Evolutionary conservation across 2,888 invertebrate species (phyloP).

Genomic region (Ryuthela nishihirai): DNA sequence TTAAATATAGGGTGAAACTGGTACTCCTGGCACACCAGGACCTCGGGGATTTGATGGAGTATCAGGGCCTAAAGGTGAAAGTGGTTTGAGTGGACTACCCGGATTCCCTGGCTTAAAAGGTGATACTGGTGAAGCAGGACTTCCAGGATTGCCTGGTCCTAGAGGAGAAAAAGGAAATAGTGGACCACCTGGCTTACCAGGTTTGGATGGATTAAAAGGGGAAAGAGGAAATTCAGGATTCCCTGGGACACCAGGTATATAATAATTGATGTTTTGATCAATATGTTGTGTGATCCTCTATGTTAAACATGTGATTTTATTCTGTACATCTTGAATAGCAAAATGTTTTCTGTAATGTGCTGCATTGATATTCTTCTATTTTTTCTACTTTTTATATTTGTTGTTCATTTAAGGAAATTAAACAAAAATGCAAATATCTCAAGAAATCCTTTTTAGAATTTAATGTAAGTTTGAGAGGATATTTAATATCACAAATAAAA

Average conservation of each 20-base stretch:
- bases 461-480: too few relatives aligned
- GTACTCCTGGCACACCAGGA: constrained; percentile 24
- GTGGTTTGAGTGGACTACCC: constrained; percentile 38
- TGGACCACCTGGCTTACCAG: constrained; percentile 59
- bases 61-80: constrained; percentile 55
- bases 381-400: too few relatives aligned
- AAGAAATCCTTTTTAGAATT: too few relatives aligned
- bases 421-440: too few relatives aligned
- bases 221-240: constrained; percentile 58
- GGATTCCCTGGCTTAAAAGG: constrained; percentile 37
- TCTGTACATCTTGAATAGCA: too few relatives aligned
- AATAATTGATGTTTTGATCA: background rate
- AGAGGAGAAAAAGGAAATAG: constrained; percentile 63
- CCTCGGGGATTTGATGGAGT: constrained; percentile 10
- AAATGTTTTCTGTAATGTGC: too few relatives aligned
- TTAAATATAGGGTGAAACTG: constrained; percentile 43
- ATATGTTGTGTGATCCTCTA: background rate
- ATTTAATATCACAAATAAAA: too few relatives aligned
- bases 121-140: constrained; percentile 55
- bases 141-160: constrained; percentile 38
- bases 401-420: too few relatives aligned
- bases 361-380: too few relatives aligned
- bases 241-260: constrained; percentile 60
- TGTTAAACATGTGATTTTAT: too few relatives aligned
- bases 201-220: constrained; percentile 47